These are phyloP conservation scores for Drosophila nasuta DNA, from an alignment of 1,140 invertebrate species.

Conservation along the genomic window DNA sequence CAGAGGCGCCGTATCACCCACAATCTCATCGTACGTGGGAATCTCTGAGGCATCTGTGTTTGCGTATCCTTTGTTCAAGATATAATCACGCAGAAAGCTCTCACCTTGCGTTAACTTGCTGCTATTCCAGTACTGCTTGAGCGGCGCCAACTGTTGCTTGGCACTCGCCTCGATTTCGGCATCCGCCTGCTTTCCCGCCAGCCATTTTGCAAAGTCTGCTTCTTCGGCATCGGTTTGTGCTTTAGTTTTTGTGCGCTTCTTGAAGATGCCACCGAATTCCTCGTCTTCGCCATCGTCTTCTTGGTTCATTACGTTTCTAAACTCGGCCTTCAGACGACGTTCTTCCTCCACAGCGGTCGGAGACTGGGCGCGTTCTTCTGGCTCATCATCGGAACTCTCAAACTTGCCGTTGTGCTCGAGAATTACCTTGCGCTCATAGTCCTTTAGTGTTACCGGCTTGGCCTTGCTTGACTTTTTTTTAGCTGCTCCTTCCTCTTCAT, in stretches of 20 bases:
- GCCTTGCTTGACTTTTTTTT: conserved; percentile 79
- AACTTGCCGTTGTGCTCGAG: conserved; percentile 89
- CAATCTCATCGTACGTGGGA: conserved; percentile 89
- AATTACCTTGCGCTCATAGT: conserved; percentile 92
- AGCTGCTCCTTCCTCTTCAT: conserved; percentile 44
- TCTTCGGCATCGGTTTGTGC: conserved; percentile 87
- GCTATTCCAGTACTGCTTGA: conserved; percentile 94
- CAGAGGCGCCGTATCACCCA: conserved; percentile 88
- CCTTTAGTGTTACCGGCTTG: conserved; percentile 90
- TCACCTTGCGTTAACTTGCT: conserved; percentile 93
- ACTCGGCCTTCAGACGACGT: conserved; percentile 89
- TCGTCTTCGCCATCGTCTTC: conserved; percentile 86
- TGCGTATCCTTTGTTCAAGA: conserved; percentile 92
- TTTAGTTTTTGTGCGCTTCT: conserved; percentile 87
- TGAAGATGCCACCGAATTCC: conserved; percentile 87
- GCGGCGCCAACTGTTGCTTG: conserved; percentile 85
- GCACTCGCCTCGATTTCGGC: conserved; percentile 86
- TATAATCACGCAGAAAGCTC: conserved; percentile 96
- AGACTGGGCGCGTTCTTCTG: conserved; percentile 65
- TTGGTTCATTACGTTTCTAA: conserved; percentile 86
- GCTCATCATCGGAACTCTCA: conserved; percentile 81
- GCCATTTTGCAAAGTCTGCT: conserved; percentile 91
- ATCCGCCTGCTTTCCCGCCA: conserved; percentile 91
- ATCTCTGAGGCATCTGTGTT: conserved; percentile 87
- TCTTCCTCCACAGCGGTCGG: conserved; percentile 90